Evolutionary conservation across 1,140 invertebrate genomes (phyloP), one percentile per base, ranked within the genome.

Genomic region (Pseudachorutes palmiensis): DNA sequence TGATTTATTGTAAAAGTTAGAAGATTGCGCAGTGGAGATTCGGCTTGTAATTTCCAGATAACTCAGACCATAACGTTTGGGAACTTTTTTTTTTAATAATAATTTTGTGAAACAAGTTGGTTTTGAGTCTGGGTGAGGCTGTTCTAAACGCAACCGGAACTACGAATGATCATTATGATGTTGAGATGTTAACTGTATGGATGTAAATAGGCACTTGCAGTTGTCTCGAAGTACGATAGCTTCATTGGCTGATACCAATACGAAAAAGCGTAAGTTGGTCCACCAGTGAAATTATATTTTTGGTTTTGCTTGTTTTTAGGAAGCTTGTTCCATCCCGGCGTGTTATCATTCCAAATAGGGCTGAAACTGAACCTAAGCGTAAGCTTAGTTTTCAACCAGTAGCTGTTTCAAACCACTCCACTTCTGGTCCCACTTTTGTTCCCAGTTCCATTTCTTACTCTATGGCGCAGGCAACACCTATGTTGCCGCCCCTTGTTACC

Each of bases 141-240:
- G n/a, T n/a, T n/a, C n/a, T n/a, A n/a, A n/a, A n/a, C n/a, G n/a
- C n/a, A n/a, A n/a, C n/a, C n/a, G n/a, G n/a, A n/a, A n/a, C n/a
- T n/a, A n/a, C n/a, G n/a, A n/a, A n/a, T n/a, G n/a, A n/a, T n/a
- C n/a, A n/a, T n/a, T n/a, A n/a, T n/a, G n/a, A n/a, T n/a, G n/a
- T n/a, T n/a, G n/a, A n/a, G n/a, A n/a, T n/a, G n/a, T n/a, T n/a
- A n/a, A n/a, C n/a, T n/a, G n/a, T n/a, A n/a, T n/a, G n/a, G n/a
- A n/a, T n/a, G n/a, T n/a, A n/a, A n/a, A n/a, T n/a, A 73, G 72
- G 72, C 66, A 58, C 51, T 69, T 73, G 45, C 69, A 73, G 19
- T 66, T 73, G 1, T 73, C 72, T 29, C 62, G 72, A 67, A 71
- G 36, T 32, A 73, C 72, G 2, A 59, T 73, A 59, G 72, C 72